Conservation (phyloP, 2,113 vertebrate species). For the Cyanoramphus novaezelandiae region DNA sequence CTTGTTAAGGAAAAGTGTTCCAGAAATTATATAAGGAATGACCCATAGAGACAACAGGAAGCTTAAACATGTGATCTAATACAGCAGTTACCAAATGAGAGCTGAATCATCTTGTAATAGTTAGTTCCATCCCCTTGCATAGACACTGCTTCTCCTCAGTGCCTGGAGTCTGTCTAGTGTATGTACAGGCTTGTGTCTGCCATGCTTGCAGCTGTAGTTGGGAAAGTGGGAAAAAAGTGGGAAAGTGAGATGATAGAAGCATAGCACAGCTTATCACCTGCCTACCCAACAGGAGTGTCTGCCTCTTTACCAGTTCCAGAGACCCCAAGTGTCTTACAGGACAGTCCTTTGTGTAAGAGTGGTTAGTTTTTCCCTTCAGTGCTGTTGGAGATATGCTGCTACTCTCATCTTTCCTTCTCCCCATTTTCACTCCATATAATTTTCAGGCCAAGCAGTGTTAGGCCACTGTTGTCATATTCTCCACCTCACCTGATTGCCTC, state of each 20-base stretch:
- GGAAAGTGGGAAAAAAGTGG: background rate
- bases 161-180: background rate
- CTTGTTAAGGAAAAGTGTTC: background rate
- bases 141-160: background rate
- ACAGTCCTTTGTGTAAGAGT: background rate
- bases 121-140: background rate
- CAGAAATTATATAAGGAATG: background rate
- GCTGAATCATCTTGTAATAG: background rate
- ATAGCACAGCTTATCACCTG: background rate
- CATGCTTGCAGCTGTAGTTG: fast-evolving
- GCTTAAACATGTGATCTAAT: background rate
- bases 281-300: background rate
- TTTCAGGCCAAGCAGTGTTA: background rate
- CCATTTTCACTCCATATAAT: background rate
- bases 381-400: background rate
- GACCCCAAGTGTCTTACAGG: background rate
- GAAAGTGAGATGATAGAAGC: background rate
- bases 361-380: background rate
- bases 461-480: background rate
- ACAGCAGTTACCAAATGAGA: background rate
- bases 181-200: background rate
- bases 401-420: background rate
- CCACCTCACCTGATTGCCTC: background rate
- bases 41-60: background rate
- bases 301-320: background rate